phyloP scores from a whole-genome alignment of 2,113 vertebrate species.

The Onychostoma macrolepis region DNA sequence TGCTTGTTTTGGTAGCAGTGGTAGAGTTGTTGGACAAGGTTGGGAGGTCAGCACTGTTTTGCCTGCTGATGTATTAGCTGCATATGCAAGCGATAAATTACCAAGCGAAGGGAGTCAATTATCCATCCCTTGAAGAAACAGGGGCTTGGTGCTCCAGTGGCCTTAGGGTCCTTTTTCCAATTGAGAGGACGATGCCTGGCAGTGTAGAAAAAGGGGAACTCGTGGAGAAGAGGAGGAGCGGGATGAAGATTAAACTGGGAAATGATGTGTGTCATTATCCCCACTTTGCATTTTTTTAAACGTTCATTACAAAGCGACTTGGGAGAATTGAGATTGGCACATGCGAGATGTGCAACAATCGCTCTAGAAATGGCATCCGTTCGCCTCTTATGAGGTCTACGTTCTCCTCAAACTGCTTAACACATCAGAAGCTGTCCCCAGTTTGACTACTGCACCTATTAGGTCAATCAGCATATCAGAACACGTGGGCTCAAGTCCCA shows the following conservation, averaged over 20 bases:
- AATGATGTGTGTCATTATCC: slow-evolving; percentile 50
- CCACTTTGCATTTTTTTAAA: slow-evolving; percentile 60
- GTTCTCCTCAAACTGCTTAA: slow-evolving; percentile 75
- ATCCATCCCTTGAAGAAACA: slow-evolving; percentile 93
- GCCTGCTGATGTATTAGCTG: slow-evolving; percentile 92
- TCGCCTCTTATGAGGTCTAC: slow-evolving; percentile 66
- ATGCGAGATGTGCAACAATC: slow-evolving; percentile 74
- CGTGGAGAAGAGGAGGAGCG: slow-evolving; percentile 20
- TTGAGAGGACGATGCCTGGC: slow-evolving; percentile 89
- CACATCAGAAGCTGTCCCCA: slow-evolving; percentile 73
- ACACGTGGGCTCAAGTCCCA: slow-evolving; percentile 66
- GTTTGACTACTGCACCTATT: slow-evolving; percentile 83
- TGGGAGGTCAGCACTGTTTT: slow-evolving; percentile 77
- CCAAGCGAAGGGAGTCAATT: slow-evolving; percentile 95
- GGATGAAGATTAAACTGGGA: slow-evolving; percentile 60
- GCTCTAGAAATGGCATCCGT: slow-evolving; percentile 66
- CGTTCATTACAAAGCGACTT: slow-evolving; percentile 62
- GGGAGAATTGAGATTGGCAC: slow-evolving; percentile 73
- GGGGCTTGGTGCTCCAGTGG: slow-evolving; percentile 87
- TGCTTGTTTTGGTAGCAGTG: slow-evolving; percentile 9
- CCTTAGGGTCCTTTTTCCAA: slow-evolving; percentile 87
- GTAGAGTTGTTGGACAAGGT: slow-evolving; percentile 68
- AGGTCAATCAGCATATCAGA: slow-evolving; percentile 85
- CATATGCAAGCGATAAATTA: slow-evolving; percentile 99
- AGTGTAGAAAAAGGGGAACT: slow-evolving; percentile 49